phyloP scores from a whole-genome alignment of 2,888 invertebrate species.

The Drosophila cognata region DNA sequence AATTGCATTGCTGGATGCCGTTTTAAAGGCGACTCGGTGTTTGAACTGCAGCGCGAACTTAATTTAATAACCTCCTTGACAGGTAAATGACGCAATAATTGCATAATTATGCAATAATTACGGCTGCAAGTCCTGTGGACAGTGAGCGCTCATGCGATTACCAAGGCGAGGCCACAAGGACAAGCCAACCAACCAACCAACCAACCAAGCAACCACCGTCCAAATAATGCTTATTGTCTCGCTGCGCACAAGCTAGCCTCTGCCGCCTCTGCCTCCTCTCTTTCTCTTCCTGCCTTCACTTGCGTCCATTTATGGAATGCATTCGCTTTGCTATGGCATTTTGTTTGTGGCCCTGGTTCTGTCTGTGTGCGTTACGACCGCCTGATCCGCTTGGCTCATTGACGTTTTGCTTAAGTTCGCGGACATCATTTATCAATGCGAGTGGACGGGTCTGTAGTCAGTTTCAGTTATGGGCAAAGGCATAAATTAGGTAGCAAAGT shows the following conservation, averaged over 20 bases:
- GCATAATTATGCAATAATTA: conserved; percentile 72
- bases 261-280: background rate
- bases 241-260: conserved; percentile 9
- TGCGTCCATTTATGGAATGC: conserved; percentile 38
- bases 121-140: conserved; percentile 46
- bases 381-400: conserved; percentile 37
- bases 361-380: conserved; percentile 31
- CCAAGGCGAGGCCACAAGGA: conserved; percentile 24
- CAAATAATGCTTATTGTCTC: conserved; percentile 24
- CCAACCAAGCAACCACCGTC: conserved; percentile 6
- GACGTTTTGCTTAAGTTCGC: conserved; percentile 34
- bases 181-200: conserved; percentile 32
- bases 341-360: background rate
- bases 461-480: conserved; percentile 37
- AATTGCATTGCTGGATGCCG: conserved; percentile 45
- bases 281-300: conserved; percentile 2
- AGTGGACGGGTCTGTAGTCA: conserved; percentile 17
- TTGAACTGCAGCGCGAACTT: conserved; percentile 44
- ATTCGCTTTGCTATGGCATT: conserved; percentile 6
- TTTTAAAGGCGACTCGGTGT: conserved; percentile 26
- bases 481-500: conserved; percentile 65
- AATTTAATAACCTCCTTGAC: conserved; percentile 73
- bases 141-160: conserved; percentile 38
- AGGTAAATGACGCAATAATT: conserved; percentile 61
- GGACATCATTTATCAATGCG: conserved; percentile 53